Base-by-base conservation (phyloP, 2,113 vertebrate genomes). In the Larimichthys crocea region DNA sequence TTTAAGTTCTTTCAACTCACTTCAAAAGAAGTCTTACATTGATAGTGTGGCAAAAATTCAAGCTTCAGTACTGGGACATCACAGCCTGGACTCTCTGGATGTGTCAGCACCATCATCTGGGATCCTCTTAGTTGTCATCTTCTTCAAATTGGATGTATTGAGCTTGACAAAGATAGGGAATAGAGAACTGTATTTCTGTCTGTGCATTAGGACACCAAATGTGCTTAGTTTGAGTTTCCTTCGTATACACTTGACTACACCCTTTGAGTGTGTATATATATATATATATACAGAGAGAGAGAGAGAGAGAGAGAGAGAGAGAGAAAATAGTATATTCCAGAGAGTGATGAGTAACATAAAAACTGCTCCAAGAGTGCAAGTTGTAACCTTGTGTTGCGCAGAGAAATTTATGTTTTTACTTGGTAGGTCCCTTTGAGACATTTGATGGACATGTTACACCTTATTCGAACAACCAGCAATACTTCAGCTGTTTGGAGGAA, bases 1-100 rank as follows among this genome's bases (percentile, higher is more conserved):
- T 90, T 81, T 82, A 75, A 82, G 56, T 83, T 88, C 78, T 89
- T 90, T 86, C 80, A 88, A 88, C 73, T 91, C 65, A 70, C 85
- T 88, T 93, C 87, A 91, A 90, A 89, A 88, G 87, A 80, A 44
- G 67, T 44, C 71, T 69, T 59, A 80, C 26, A 69, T 78, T 78
- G 89, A 85, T 86, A 85, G 79, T 26, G 61, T 62, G 79, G 77
- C 63, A 86, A 67, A 73, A 77, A 83, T 69, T 75, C 65, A 80
- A 70, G 89, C 87, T 77, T 85, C 83, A 75, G 75, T 65, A 74
- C 6, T n/a, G 60, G 53, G 69, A 88, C 85, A 92, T 88, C 85
- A 83, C 76, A 86, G 79, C 26, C 74, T 66, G 73, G 70, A 74
- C 85, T 86, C 77, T 69, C 56, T 60, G 42, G 11, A 86, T 81